Evolutionary conservation across 2,113 vertebrate genomes (phyloP), one percentile per base, ranked within the genome.

Genomic region (Heptranchias perlo): DNA sequence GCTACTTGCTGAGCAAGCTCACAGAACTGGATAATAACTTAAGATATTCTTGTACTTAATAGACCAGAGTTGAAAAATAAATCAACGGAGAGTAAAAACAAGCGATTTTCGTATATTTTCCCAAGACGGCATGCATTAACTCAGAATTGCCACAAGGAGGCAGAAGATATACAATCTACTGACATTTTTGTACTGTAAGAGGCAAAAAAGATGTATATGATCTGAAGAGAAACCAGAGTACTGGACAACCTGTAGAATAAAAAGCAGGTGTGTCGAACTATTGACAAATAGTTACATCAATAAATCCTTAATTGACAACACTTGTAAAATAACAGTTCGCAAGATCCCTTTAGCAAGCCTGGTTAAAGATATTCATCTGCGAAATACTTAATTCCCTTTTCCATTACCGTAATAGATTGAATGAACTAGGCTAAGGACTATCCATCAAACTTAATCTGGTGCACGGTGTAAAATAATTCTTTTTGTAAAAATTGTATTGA

Each of bases 161-260:
- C 92, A 94, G 92, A 47, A 94, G 92, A 94, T 23, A 65, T 62
- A 62, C n/a, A 94, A 65, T 64, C 92, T 44, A 67, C 28, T 91
- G 28, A 61, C 91, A 18, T 39, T 91, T 31, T 94, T 25, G 62
- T 44, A n/a, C n/a, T n/a, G n/a, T n/a, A n/a, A n/a, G n/a, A n/a
- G 61, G 13, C 16, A 23, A 61, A 94, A 62, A 44, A 23, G 16
- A 62, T 14, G 11, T 58, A 44, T 54, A 54, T 91, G 11, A 58
- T 91, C 52, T 31, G 86, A 7, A 13, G 47, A 52, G 86, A 89
- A 25, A 54, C 3, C 10, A 28, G 86, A 52, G 23, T 52, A 52
- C 11, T 0, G 84, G 47, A 69, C 21, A 69, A 28, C 16, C 25
- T 69, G 21, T 69, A 69, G 21, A 69, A 69, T 6, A 5, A 21